A percentile compares a stretch with the other conserved stretches of the same genome.
These are phyloP conservation scores for Bubo bubo DNA, from an alignment of 2,113 vertebrate genomes.

Conservation along the genomic window DNA sequence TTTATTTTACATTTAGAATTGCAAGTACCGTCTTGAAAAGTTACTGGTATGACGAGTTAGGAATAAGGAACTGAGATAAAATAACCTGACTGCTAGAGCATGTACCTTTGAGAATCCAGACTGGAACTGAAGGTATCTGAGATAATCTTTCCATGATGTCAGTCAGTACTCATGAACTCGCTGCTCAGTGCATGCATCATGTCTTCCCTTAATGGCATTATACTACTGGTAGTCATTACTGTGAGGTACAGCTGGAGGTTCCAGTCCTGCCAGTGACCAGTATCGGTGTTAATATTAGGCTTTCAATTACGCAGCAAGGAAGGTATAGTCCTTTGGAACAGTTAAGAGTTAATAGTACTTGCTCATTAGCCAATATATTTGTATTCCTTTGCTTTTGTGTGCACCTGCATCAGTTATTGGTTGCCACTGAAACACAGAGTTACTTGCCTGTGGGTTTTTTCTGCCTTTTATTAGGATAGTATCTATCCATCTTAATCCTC, in stretches of 20 bases:
- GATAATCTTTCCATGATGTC: background rate
- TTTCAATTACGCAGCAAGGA: background rate
- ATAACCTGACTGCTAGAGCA: background rate
- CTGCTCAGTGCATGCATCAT: fast-evolving
- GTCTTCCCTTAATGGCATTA: background rate
- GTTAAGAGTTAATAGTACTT: background rate
- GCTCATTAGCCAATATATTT: background rate
- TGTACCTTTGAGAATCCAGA: background rate
- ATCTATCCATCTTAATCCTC: background rate
- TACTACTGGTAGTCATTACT: background rate
- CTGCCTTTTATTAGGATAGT: background rate
- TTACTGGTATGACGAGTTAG: background rate
- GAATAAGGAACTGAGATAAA: background rate
- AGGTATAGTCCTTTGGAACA: background rate
- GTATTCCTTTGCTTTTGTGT: background rate
- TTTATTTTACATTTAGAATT: background rate
- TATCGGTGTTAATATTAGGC: background rate
- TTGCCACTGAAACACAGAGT: background rate
- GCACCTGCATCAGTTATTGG: background rate
- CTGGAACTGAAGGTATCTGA: background rate
- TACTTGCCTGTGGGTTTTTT: background rate
- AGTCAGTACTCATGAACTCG: background rate
- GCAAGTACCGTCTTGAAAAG: background rate
- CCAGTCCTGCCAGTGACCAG: background rate
- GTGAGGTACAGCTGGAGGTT: background rate